These are phyloP conservation scores for Thripadectes ignobilis DNA, from an alignment of 2,797 vertebrate genomes.

Conservation along the genomic window DNA sequence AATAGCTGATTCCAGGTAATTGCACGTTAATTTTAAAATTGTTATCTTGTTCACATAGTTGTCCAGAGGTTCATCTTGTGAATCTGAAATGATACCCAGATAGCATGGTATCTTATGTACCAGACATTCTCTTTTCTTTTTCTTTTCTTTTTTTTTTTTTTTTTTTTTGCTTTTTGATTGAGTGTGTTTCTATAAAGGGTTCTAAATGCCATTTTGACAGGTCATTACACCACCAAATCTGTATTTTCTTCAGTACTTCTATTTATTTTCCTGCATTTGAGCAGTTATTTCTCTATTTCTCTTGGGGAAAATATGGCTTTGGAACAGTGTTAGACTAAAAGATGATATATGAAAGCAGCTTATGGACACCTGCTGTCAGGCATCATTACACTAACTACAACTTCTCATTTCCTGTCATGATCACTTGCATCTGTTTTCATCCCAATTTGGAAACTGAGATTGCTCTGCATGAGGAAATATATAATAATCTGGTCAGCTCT, in stretches of 20 bases:
- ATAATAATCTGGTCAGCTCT: background rate
- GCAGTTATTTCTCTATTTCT: background rate
- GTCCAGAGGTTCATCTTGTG: background rate
- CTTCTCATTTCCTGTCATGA: constrained; percentile 36
- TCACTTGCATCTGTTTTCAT: constrained; percentile 36
- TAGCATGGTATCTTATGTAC: background rate
- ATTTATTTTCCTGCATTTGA: background rate
- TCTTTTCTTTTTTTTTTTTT: background rate
- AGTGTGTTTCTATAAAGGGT: background rate
- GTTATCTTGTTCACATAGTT: background rate
- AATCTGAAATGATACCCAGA: background rate
- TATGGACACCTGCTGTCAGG: constrained; percentile 24
- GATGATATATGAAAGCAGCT: background rate
- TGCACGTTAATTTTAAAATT: background rate
- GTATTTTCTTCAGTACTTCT: background rate
- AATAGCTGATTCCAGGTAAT: background rate
- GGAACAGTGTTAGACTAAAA: background rate
- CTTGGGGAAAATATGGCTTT: background rate
- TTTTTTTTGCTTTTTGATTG: background rate
- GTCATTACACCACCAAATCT: background rate
- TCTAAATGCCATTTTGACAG: background rate
- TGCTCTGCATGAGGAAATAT: background rate
- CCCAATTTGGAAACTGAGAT: background rate
- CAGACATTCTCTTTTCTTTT: too few species aligned
- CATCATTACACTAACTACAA: constrained; percentile 1